Percentiles rank a stretch among this genome's conserved stretches.
phyloP scores from a whole-genome alignment of 2,888 invertebrate genomes.

The Chydorus sphaericus region DNA sequence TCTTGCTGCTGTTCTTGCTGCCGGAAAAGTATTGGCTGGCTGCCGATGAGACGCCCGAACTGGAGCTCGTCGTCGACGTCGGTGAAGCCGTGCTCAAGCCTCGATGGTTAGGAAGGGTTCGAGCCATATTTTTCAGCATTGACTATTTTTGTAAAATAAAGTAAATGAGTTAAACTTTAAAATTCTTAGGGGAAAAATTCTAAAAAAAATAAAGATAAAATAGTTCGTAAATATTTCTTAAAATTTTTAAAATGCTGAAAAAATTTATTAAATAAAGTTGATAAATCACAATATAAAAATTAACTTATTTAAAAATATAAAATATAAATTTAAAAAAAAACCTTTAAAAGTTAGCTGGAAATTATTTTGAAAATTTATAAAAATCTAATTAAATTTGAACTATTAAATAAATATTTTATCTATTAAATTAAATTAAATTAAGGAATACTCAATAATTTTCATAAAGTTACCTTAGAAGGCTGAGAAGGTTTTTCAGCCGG shows the following conservation, averaged over 20 bases:
- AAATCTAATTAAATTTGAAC: neutral
- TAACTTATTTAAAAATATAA: too few relatives aligned
- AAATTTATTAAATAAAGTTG: too few relatives aligned
- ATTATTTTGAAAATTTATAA: neutral
- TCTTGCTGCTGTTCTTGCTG: slow-evolving; percentile 16
- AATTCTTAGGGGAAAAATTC: too few relatives aligned
- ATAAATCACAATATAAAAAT: too few relatives aligned
- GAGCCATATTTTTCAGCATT: neutral
- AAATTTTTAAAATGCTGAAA: too few relatives aligned
- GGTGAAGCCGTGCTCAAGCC: slow-evolving; percentile 6
- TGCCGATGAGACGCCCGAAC: slow-evolving; percentile 15
- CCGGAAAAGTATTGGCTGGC: slow-evolving; percentile 8
- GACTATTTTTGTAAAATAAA: too few relatives aligned
- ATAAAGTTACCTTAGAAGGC: slow-evolving; percentile 13
- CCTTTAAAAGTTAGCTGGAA: too few relatives aligned
- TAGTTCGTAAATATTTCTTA: too few relatives aligned
- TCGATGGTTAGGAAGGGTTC: neutral
- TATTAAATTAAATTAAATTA: neutral
- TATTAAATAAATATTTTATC: too few relatives aligned
- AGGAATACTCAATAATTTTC: neutral
- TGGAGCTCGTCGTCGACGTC: slow-evolving; percentile 16
- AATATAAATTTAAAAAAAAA: too few relatives aligned
- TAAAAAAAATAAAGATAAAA: neutral
- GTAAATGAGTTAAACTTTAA: too few relatives aligned
- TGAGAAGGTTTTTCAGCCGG: slow-evolving; percentile 55